These are phyloP conservation scores for Podarcis cretensis DNA, from an alignment of 2,113 vertebrate genomes.

Conservation along the genomic window DNA sequence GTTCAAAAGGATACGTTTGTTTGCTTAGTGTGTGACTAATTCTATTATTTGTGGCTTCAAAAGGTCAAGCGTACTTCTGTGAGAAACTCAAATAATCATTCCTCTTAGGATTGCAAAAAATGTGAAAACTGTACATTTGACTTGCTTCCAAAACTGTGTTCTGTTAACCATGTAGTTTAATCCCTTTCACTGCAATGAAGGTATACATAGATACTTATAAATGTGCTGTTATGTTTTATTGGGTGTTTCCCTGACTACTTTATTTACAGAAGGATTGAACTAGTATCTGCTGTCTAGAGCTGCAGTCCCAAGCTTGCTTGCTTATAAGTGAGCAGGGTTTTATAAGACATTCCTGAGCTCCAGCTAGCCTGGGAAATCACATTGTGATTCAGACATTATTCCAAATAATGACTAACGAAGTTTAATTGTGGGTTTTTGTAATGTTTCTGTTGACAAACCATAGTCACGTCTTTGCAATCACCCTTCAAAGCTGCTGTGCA, in stretches of 20 bases:
- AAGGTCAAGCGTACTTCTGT: background rate
- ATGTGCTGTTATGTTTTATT: background rate
- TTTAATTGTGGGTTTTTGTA: background rate
- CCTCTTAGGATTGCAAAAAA: background rate
- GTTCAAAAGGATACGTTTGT: background rate
- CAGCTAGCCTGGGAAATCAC: background rate
- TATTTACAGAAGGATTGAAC: background rate
- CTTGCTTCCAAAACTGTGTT: constrained; percentile 26
- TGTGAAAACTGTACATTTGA: background rate
- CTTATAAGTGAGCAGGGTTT: background rate
- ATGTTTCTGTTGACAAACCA: background rate
- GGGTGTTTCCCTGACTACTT: background rate
- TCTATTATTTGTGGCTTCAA: background rate
- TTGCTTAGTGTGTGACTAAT: background rate
- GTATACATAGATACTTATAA: background rate
- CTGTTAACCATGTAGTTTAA: background rate
- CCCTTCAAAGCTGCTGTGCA: background rate
- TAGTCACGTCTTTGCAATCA: background rate
- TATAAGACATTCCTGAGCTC: background rate
- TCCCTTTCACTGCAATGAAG: background rate
- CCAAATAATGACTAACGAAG: background rate
- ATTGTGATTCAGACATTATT: background rate
- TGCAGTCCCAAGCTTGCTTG: background rate
- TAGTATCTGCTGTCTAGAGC: background rate
- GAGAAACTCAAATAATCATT: background rate